Base-by-base conservation (phyloP, 2,113 vertebrate genomes). In the Tenrec ecaudatus region DNA sequence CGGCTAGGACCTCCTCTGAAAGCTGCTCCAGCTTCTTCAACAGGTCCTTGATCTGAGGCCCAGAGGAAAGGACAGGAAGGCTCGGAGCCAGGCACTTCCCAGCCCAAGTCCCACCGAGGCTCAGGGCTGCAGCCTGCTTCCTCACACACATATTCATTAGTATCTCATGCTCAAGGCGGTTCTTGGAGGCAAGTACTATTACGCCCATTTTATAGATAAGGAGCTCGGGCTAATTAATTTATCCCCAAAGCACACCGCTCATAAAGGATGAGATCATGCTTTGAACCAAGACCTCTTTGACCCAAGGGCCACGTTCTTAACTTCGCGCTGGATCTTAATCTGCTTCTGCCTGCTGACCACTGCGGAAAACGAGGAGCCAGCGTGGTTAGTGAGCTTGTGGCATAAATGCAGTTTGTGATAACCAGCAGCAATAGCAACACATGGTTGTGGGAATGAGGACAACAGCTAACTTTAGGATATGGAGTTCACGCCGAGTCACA, bases 1-100 rank as follows among this genome's bases (percentile, higher is more conserved):
- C 89, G n/a, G 94, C 86, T 23, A 97, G 92, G 20, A 98, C 95
- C 82, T 98, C 98, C 0, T 97, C 98, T 0, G 98, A 97, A 11
- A 98, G 96, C 68, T 98, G 96, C 76, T 98, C 98, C 14, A 97
- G 78, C 82, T 98, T 97, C 84, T 81, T 97, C 87, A 98, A 86
- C 86, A 98, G 78, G 83, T 97, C 96, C 93, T 96, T 97, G 88
- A 98, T 94, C 98, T 98, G 90, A 73, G 3, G 57, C 68, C 86
- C 57, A 27, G 88, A 47, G 16, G n/a, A 53, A 23, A 79, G 76
- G n/a, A 17, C 10, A 89, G 78, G 19, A n/a, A n/a, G 27, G 9
- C 2, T 53, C 11, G 1, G 47, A 27, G 58, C 20, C 22, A n/a
- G 58, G n/a, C 33, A 62, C 82, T 43, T 62, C 19, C 23, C 43